Conservation (phyloP, 1,140 invertebrate species). For the Cephus cinctus region DNA sequence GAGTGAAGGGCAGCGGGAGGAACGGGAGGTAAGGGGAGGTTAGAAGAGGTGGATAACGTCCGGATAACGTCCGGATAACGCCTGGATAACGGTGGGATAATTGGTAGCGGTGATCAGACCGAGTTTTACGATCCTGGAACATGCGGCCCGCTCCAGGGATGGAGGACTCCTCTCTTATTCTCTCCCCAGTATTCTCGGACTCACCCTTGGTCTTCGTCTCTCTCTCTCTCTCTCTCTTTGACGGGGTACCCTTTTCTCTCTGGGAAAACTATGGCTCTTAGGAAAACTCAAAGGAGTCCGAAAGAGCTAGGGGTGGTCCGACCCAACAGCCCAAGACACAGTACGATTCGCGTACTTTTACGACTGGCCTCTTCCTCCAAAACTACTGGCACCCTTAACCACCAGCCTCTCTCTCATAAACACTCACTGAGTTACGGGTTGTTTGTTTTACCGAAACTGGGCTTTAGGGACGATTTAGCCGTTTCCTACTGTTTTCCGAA, state of each 20-base stretch:
- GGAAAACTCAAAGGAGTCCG: slow-evolving; percentile 18
- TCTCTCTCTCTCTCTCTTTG: slow-evolving; percentile 10
- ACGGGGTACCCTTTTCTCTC: slow-evolving; percentile 13
- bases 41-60: slow-evolving; percentile 44
- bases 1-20: slow-evolving; percentile 7
- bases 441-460: slow-evolving; percentile 42
- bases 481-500: background rate
- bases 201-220: slow-evolving; percentile 15
- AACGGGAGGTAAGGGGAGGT: slow-evolving; percentile 19
- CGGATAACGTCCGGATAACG: slow-evolving; percentile 48
- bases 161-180: slow-evolving; percentile 9
- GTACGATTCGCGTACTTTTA: slow-evolving; percentile 46
- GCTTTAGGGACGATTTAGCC: slow-evolving; percentile 37
- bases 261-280: slow-evolving; percentile 23
- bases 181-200: background rate
- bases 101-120: slow-evolving; percentile 56
- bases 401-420: slow-evolving; percentile 41
- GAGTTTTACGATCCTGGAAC: slow-evolving; percentile 55
- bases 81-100: slow-evolving; percentile 55
- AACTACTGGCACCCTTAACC: too few relatives aligned
- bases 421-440: slow-evolving; percentile 51
- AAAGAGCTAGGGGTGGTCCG: slow-evolving; percentile 15
- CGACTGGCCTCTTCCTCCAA: slow-evolving; percentile 31
- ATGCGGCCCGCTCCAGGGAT: slow-evolving; percentile 33
- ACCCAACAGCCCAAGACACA: slow-evolving; percentile 33